Base-by-base conservation (phyloP, 2,888 invertebrate genomes). In the Sisyra terminalis region DNA sequence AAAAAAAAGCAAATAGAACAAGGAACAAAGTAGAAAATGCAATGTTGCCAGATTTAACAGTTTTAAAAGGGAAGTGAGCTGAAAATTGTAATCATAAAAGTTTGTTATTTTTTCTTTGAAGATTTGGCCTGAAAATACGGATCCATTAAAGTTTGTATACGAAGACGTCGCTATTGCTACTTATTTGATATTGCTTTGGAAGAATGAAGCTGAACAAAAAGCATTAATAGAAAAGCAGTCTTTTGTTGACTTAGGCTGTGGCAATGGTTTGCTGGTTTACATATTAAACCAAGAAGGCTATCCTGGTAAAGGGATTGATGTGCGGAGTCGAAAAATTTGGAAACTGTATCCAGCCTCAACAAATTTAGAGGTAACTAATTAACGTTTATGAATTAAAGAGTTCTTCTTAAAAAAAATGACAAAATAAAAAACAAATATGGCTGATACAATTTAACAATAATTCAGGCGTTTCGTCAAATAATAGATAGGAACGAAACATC, bases 241-340 rank as follows among this genome's bases (percentile, higher is more conserved):
- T 3, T 97, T 96, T 70, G 77, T 93, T 0, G 97, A 98, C 63
- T 69, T 96, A 42, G 97, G 98, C 1, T 98, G 97, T 70, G 97
- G 98, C 1, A 98, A 98, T 69, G 98, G 98, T 10, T 67, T 96
- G 17, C 64, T 97, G 7, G 92, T 92, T 2, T 78, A 87, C 58
- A 78, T 96, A 49, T 67, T 97, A 10, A 71, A 73, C 37, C 71
- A 73, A 51, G 92, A 94, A 66, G 92, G 92, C n/a, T 75, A 77
- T 61, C 56, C 61, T 7, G 92, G 92, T 10, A 63, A 75, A 47
- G 93, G 93, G 2, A 71, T 89, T 50, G 94, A 94, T 69, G 69
- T 93, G 1, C 68, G 90, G 44, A 73, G 71, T 52, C 71, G 97
- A 49, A 81, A 82, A 57, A 84, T 94, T 51, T 98, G 97, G 97